A percentile compares a stretch with the other conserved stretches of the same genome.
Evolutionary conservation across 2,888 invertebrate species (phyloP).

Genomic region (Calliphora vomitoria): DNA sequence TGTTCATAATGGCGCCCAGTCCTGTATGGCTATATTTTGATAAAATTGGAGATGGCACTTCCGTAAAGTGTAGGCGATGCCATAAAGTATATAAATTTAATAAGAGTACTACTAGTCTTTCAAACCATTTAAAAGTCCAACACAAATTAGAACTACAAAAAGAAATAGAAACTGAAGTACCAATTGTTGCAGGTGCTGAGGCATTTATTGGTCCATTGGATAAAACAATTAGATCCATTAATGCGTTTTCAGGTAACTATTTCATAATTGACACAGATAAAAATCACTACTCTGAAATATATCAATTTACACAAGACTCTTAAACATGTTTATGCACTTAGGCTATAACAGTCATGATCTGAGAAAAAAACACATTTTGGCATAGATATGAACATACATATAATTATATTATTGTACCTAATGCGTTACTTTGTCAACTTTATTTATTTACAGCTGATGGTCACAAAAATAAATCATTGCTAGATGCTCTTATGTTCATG

Average conservation of each 20-base stretch:
- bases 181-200: not conserved
- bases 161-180: not conserved
- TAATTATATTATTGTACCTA: too few species aligned
- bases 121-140: not conserved
- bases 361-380: too few species aligned
- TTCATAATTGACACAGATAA: not conserved
- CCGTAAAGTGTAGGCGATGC: not conserved
- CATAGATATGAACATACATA: too few species aligned
- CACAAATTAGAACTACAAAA: constrained; percentile 9
- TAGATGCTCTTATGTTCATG: not conserved
- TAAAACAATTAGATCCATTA: not conserved
- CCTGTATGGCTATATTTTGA: constrained; percentile 18
- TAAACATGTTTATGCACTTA: too few species aligned
- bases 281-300: too few species aligned
- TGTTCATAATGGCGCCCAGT: constrained; percentile 26
- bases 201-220: not conserved
- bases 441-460: constrained; percentile 8
- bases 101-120: constrained; percentile 21
- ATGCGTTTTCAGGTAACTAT: constrained; percentile 23
- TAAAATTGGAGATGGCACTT: not conserved
- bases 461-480: not conserved
- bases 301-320: too few species aligned
- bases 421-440: too few species aligned
- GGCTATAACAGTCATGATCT: too few species aligned
- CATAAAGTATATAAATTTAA: constrained; percentile 12